Conservation (phyloP, 2,113 vertebrate species). For the Brachionichthys hirsutus region DNA sequence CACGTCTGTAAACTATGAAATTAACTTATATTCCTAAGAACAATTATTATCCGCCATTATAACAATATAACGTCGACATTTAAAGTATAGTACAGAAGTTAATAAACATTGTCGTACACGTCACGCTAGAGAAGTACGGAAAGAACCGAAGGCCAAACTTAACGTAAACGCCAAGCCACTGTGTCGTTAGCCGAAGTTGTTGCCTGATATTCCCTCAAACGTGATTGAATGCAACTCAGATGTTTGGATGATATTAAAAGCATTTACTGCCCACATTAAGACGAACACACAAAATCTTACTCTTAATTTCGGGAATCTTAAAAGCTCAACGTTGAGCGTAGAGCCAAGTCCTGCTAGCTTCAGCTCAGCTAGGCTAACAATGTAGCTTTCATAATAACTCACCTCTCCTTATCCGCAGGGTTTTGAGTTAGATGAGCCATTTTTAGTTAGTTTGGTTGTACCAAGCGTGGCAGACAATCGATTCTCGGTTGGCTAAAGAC, state of each 20-base stretch:
- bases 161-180: not conserved
- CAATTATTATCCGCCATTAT: too few species aligned
- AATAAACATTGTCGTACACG: conserved; percentile 20
- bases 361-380: conserved; percentile 23
- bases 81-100: not conserved
- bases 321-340: not conserved
- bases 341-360: conserved; percentile 2
- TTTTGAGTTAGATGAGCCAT: conserved; percentile 71
- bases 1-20: too few species aligned
- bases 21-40: too few species aligned
- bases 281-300: too few species aligned
- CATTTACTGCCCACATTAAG: too few species aligned
- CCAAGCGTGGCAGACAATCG: not conserved
- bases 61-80: not conserved
- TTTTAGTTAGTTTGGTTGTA: not conserved
- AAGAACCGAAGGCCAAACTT: not conserved
- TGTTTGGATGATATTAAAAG: too few species aligned
- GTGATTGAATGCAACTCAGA: too few species aligned
- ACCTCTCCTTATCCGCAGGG: conserved; percentile 75
- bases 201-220: too few species aligned
- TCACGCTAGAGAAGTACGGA: conserved; percentile 21
- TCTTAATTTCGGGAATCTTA: not conserved
- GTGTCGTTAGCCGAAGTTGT: too few species aligned
- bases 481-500: accelerated
- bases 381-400: not conserved